These are phyloP conservation scores for Chaetogeoica ovagalla DNA, from an alignment of 2,888 invertebrate genomes.

Conservation along the genomic window DNA sequence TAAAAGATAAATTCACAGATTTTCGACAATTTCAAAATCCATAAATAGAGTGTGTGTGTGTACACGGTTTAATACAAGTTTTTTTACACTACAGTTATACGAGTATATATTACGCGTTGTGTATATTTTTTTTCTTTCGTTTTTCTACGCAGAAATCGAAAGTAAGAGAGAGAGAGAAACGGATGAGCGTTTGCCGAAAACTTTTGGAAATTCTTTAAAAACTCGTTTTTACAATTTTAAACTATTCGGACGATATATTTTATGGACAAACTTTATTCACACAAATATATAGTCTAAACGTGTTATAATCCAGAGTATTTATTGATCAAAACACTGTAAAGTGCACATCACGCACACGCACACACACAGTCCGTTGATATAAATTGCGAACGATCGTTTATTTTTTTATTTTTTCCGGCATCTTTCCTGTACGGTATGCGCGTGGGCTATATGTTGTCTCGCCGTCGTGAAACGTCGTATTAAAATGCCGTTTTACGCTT, in stretches of 20 bases:
- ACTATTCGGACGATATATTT: conserved; percentile 26
- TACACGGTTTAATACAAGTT: no score
- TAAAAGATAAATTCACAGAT: no score
- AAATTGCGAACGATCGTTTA: conserved; percentile 12
- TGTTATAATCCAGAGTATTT: conserved; percentile 35
- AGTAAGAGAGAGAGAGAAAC: no score
- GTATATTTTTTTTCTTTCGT: no score
- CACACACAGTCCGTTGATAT: not conserved
- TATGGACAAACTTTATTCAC: not conserved
- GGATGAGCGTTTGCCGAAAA: not conserved
- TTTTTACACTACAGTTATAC: no score
- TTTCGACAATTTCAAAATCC: no score
- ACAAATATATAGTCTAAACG: no score
- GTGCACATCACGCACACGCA: not conserved
- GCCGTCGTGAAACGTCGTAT: not conserved
- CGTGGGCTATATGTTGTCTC: not conserved
- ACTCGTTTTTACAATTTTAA: conserved; percentile 15
- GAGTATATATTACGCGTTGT: no score
- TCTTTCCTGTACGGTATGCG: not conserved
- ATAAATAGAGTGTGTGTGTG: no score
- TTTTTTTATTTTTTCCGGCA: conserved; percentile 9
- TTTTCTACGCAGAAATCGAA: no score
- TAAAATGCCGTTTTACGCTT: not conserved
- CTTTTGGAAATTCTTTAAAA: conserved; percentile 20
- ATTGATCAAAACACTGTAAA: conserved; percentile 2